A percentile compares a stretch with the other conserved stretches of the same genome.
Evolutionary conservation across 2,888 invertebrate genomes (phyloP).

Genomic region (Thereva nobilitata): DNA sequence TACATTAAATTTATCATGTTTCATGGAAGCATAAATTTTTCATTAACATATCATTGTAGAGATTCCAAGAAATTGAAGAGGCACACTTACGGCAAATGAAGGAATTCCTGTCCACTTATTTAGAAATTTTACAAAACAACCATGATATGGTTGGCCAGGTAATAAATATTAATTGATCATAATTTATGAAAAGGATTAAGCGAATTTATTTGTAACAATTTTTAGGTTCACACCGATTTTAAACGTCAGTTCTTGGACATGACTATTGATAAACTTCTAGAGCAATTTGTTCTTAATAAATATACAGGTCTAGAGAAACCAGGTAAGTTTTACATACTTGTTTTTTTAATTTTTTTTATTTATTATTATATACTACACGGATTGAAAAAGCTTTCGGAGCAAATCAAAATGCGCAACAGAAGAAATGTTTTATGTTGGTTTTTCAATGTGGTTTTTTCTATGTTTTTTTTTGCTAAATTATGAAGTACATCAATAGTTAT

Average conservation of each 20-base stretch:
- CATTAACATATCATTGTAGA: constrained; percentile 57
- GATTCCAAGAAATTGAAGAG: constrained; percentile 94
- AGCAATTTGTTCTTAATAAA: constrained; percentile 89
- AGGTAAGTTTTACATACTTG: constrained; percentile 62
- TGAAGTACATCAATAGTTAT: too few species aligned
- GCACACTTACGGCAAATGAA: constrained; percentile 93
- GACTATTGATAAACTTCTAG: constrained; percentile 89
- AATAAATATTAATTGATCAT: constrained; percentile 27
- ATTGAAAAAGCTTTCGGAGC: too few species aligned
- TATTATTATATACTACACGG: not conserved
- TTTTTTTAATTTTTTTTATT: not conserved
- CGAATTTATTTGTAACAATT: too few species aligned
- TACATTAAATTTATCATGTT: constrained; percentile 51
- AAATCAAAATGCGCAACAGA: not conserved
- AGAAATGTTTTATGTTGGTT: not conserved
- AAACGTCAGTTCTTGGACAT: constrained; percentile 87
- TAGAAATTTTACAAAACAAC: constrained; percentile 84
- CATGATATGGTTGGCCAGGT: constrained; percentile 87
- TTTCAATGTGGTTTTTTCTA: too few species aligned
- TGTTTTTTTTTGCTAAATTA: too few species aligned
- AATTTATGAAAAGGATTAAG: not conserved
- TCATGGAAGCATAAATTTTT: not conserved
- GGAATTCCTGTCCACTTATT: constrained; percentile 87
- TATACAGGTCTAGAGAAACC: constrained; percentile 93
- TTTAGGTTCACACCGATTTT: constrained; percentile 87